Percentiles rank a stretch among this genome's conserved stretches.
Conservation (phyloP, 2,888 invertebrate species). For the Falcaria lacertinaria region DNA sequence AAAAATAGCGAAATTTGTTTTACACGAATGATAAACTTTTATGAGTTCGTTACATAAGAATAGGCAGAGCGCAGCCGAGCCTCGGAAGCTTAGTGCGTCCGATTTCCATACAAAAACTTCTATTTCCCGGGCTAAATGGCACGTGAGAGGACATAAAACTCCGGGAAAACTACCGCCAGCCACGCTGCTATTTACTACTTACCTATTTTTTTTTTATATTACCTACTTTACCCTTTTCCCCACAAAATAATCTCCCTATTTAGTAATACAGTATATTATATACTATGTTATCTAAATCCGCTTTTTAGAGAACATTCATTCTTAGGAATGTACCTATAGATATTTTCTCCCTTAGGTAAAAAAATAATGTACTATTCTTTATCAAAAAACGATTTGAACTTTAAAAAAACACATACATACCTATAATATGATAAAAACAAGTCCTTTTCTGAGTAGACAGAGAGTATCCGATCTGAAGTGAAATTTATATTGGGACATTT, state of each 20-base stretch:
- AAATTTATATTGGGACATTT: too few relatives aligned
- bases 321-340: too few relatives aligned
- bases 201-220: conserved; percentile 36
- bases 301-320: too few relatives aligned
- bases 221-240: conserved; percentile 41
- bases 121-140: conserved; percentile 78
- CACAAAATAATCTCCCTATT: too few relatives aligned
- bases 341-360: too few relatives aligned
- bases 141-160: conserved; percentile 77
- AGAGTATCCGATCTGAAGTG: too few relatives aligned
- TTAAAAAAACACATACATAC: too few relatives aligned
- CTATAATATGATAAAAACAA: too few relatives aligned
- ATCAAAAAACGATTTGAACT: too few relatives aligned
- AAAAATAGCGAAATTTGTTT: conserved; percentile 46
- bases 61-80: conserved; percentile 56
- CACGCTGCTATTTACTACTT: conserved; percentile 34
- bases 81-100: conserved; percentile 70
- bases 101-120: conserved; percentile 79
- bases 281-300: background rate
- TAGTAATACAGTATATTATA: background rate
- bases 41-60: conserved; percentile 66
- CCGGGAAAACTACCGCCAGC: conserved; percentile 63
- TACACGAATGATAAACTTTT: conserved; percentile 72
- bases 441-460: too few relatives aligned
- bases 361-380: too few relatives aligned